These are phyloP conservation scores for Pseudochaenichthys georgianus DNA, from an alignment of 2,797 vertebrate species.

Conservation along the genomic window DNA sequence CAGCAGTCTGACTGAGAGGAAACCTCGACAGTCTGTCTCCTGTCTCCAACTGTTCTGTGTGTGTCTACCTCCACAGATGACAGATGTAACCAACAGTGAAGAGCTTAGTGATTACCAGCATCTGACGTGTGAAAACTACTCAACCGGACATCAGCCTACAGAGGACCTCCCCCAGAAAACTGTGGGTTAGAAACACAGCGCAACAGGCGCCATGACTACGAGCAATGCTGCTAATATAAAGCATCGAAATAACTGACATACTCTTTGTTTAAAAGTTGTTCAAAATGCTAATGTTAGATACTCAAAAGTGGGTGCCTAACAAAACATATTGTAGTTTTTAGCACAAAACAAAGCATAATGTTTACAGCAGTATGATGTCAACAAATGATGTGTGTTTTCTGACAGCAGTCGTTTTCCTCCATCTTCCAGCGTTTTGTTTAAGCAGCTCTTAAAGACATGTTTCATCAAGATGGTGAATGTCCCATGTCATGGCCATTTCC, in stretches of 20 bases:
- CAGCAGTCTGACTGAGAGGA: slow-evolving; percentile 23
- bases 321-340: too few species aligned
- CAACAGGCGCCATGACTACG: not conserved
- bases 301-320: too few species aligned
- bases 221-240: not conserved
- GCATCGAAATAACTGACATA: not conserved
- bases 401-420: too few species aligned
- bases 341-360: too few species aligned
- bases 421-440: too few species aligned
- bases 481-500: too few species aligned
- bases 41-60: slow-evolving; percentile 23
- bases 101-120: slow-evolving; percentile 5
- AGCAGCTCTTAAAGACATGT: too few species aligned
- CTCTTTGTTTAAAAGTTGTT: not conserved
- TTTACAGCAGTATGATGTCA: not conserved
- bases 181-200: not conserved
- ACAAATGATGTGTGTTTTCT: too few species aligned
- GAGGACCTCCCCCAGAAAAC: not conserved
- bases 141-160: not conserved
- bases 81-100: slow-evolving; percentile 26
- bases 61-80: slow-evolving; percentile 18
- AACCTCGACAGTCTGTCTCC: slow-evolving; percentile 12
- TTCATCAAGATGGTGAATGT: too few species aligned
- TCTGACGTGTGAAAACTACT: not conserved
- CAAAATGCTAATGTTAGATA: not conserved